Evolutionary conservation across 2,113 vertebrate species (phyloP).

Genomic region (Noctilio leporinus): DNA sequence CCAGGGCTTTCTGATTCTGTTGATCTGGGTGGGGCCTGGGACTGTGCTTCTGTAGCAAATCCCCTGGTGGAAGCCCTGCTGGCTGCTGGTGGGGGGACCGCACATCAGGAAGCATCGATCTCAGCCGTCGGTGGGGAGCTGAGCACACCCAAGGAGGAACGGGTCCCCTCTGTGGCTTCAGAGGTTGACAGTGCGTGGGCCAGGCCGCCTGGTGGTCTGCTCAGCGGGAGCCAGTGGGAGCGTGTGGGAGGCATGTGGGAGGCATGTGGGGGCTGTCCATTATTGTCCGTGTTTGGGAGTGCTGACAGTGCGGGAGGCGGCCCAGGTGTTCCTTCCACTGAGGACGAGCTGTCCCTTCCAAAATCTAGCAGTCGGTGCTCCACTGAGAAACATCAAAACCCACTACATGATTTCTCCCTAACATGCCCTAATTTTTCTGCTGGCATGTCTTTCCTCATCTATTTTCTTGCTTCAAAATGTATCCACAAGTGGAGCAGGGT

Average conservation of each 20-base stretch:
- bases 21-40: background rate
- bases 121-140: background rate
- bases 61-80: background rate
- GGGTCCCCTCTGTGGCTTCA: background rate
- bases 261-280: background rate
- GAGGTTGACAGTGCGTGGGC: fast-evolving
- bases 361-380: background rate
- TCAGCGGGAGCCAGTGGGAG: background rate
- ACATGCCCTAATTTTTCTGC: fast-evolving
- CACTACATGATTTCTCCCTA: background rate
- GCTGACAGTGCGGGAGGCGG: background rate
- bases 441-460: background rate
- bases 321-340: background rate
- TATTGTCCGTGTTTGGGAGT: background rate
- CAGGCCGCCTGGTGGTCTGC: background rate
- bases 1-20: background rate
- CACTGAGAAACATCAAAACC: background rate
- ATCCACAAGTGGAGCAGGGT: background rate
- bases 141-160: background rate
- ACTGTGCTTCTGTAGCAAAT: background rate
- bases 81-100: background rate
- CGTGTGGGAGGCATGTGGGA: background rate
- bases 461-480: background rate
- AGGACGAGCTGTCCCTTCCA: background rate
- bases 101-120: background rate